Base-by-base conservation (phyloP, 1,140 invertebrate species). In the Bombus cullumanus region DNA sequence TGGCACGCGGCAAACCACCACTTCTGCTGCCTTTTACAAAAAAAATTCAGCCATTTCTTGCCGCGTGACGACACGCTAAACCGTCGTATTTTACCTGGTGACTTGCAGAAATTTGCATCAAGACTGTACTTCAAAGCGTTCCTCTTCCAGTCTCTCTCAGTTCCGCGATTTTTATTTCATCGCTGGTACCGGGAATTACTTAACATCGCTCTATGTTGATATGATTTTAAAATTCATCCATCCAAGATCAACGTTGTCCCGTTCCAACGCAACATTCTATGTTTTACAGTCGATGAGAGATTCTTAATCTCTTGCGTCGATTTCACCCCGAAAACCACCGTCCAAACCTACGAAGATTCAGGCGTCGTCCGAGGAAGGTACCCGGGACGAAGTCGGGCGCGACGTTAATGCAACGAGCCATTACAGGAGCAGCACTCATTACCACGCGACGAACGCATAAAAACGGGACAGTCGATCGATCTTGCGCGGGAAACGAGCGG, bases 371-470 rank as follows among this genome's bases (percentile, higher is more conserved):
- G 10, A 34, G 2, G 5, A 25, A 34, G 34, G 12, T 37, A 68
- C 37, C 64, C 43, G 43, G 31, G 68, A 41, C 47, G 15, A 66
- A 68, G 34, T 77, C 39, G 34, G n/a, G 31, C 41, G 31, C 28
- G 81, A 77, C 75, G 73, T 83, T 83, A 83, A 83, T 83, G 81
- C 81, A 83, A 57, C 81, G 59, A 68, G 81, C 62, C 81, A 83
- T 83, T 83, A 83, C 74, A 78, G 74, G 22, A 37, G 64, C 74
- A 69, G 64, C 62, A 41, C 74, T 83, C 74, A 77, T 83, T 83
- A 83, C 74, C 34, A 83, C 73, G 73, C 74, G 64, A 77, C 74
- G 74, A 68, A 77, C 74, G 34, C 59, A 31, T 77, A 83, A 83
- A 83, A 83, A 83, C 74, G 47, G 74, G 41, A 78, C 62, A 41